Evolutionary conservation across 2,888 invertebrate genomes (phyloP).

Genomic region (Melikaiella ostensackeni): DNA sequence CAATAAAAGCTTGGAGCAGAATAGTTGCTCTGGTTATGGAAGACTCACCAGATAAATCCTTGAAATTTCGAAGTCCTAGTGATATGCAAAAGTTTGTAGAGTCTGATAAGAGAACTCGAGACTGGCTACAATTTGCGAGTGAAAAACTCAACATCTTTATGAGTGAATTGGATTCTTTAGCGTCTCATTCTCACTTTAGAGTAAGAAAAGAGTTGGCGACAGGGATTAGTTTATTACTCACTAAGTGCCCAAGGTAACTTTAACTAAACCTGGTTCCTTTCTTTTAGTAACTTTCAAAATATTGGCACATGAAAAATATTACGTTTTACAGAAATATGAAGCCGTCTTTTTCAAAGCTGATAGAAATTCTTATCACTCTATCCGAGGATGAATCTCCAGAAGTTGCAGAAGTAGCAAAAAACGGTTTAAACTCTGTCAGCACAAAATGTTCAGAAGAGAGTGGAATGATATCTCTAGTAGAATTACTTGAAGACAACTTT

Average conservation of each 20-base stretch:
- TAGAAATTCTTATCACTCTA: conserved; percentile 84
- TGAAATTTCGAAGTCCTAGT: conserved; percentile 63
- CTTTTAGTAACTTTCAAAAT: conserved; percentile 20
- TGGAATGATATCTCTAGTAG: conserved; percentile 77
- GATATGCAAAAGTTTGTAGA: conserved; percentile 75
- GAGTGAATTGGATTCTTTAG: conserved; percentile 78
- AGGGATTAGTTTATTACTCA: conserved; percentile 80
- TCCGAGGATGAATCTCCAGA: conserved; percentile 82
- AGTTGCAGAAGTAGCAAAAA: conserved; percentile 77
- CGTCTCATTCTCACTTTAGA: conserved; percentile 81
- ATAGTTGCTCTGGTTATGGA: conserved; percentile 77
- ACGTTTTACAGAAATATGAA: conserved; percentile 80
- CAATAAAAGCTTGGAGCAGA: conserved; percentile 77
- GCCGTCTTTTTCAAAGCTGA: conserved; percentile 80
- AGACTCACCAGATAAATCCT: conserved; percentile 64
- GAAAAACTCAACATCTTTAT: conserved; percentile 80
- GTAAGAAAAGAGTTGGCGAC: conserved; percentile 83
- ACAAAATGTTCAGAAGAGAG: conserved; percentile 72
- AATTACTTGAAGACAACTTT: conserved; percentile 82
- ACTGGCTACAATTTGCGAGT: conserved; percentile 82
- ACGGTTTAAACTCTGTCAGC: conserved; percentile 75
- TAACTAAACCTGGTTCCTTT: conserved; percentile 17
- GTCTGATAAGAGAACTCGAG: conserved; percentile 75
- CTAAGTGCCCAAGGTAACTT: conserved; percentile 81
- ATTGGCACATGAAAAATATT: background rate